Evolutionary conservation across 2,888 invertebrate species (phyloP), one percentile per base, ranked within the genome.

Genomic region (Mesorhabditis belari): DNA sequence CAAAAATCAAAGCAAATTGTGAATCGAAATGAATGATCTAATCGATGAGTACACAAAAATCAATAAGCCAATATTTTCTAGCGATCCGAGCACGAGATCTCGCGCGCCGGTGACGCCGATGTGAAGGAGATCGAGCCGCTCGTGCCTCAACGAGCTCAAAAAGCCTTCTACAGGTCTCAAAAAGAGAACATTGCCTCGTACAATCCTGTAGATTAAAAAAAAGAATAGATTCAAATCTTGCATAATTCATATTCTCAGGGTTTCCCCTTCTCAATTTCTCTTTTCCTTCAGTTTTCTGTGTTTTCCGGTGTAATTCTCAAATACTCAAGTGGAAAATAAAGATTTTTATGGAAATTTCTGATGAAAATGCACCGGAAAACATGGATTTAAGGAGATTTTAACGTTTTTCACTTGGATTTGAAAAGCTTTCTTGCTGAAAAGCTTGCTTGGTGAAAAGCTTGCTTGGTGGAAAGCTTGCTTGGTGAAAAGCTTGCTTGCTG

Each of bases 151-250:
- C 62, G 71, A 56, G 80, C 78, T 21, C 77, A 80, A 60, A 69
- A 77, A 64, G 80, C 80, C 25, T 76, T 76, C 70, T 77, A 79
- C 75, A 80, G 80, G 80, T 80, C 77, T 44, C 74, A 70, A 23
- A 65, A 68, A 44, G 77, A 80, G 63, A 65, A 69, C 54, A 77
- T 78, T 27, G 73, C 80, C 57, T 72, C 74, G 27, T 80, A 80
- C 65, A 79, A 79, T 63, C 77, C 76, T 21, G 70, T 77, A 19
- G 76, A 77, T 49, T 69, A 58, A 9, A 25, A 54, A 12, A 26
- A 54, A 35, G 2, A n/a, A 35, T 35, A 26, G 21, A 35, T 35
- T 35, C 44, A 35, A 35, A 35, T 35, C 12, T n/a, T 35, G 44
- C 44, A 9, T 17, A 35, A 9, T n/a, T n/a, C 44, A 1, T 35